A percentile compares a stretch with the other conserved stretches of the same genome.
These are phyloP conservation scores for Pomatostomus ruficeps DNA, from an alignment of 2,113 vertebrate species.

Conservation along the genomic window DNA sequence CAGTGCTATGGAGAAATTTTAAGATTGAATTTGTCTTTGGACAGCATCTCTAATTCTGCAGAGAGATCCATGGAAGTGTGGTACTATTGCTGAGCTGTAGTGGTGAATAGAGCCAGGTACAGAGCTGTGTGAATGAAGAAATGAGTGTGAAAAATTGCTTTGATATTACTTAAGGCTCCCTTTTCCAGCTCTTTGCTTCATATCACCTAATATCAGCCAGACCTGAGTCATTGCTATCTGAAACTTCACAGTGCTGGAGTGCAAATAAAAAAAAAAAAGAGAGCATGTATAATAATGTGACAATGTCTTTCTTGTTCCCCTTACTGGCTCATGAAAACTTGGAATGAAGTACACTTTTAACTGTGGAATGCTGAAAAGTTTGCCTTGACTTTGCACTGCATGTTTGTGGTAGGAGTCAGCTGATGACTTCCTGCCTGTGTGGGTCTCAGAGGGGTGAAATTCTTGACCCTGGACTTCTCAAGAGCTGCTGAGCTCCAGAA, in stretches of 20 bases:
- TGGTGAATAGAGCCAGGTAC: neutral
- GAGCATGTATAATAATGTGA: neutral
- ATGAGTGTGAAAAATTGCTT: neutral
- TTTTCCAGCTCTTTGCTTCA: neutral
- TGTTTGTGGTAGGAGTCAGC: conserved; percentile 41
- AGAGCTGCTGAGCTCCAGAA: neutral
- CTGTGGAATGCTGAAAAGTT: conserved; percentile 18
- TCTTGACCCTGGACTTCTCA: conserved; percentile 17
- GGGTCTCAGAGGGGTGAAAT: conserved; percentile 5
- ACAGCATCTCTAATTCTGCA: neutral
- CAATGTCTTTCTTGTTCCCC: neutral
- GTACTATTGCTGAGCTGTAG: neutral
- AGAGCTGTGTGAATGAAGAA: neutral
- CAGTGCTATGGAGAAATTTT: neutral
- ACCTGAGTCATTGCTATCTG: neutral
- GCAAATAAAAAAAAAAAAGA: neutral
- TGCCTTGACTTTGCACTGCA: neutral
- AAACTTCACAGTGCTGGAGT: neutral
- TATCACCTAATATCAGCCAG: neutral
- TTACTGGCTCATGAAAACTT: conserved; percentile 2
- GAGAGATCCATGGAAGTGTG: neutral
- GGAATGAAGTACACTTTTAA: neutral
- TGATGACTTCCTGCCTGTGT: conserved; percentile 27
- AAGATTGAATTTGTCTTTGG: neutral
- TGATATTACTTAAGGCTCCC: neutral